phyloP scores from a whole-genome alignment of 2,888 invertebrate species.

The Pharmacophagus antenor region DNA sequence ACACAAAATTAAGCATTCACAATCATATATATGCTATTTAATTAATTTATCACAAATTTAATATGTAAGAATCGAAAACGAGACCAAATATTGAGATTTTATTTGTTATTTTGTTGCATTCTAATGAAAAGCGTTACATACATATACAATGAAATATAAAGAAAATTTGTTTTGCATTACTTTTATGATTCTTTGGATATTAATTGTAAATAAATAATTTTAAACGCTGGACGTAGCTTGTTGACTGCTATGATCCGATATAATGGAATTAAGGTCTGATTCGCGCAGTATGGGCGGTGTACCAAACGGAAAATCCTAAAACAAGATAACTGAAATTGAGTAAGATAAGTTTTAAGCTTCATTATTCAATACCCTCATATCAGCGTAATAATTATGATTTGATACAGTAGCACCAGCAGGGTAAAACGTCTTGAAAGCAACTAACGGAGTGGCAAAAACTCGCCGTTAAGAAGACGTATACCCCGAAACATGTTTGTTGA shows the following conservation, averaged over 20 bases:
- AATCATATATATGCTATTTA: background rate
- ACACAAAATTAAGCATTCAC: background rate
- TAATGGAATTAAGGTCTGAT: slow-evolving; percentile 67
- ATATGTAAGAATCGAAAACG: background rate
- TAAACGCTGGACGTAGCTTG: slow-evolving; percentile 77
- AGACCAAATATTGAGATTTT: background rate
- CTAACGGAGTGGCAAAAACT: no score
- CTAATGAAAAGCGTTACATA: background rate
- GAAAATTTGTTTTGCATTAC: background rate
- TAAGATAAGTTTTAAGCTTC: no score
- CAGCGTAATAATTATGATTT: no score
- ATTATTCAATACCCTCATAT: no score
- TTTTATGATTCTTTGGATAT: background rate
- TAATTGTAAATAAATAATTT: slow-evolving; percentile 26
- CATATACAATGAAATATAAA: background rate
- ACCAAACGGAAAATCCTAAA: slow-evolving; percentile 75
- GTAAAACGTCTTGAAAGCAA: no score
- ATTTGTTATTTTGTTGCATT: background rate
- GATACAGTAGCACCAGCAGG: no score
- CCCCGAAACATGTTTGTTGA: no score
- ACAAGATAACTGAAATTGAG: no score
- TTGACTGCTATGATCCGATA: slow-evolving; percentile 77
- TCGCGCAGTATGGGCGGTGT: slow-evolving; percentile 73
- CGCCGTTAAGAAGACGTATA: no score
- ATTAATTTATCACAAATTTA: background rate